Percentiles rank a stretch among this genome's conserved stretches.
phyloP scores from a whole-genome alignment of 2,797 vertebrate species.

The Arctocebus calabarensis region DNA sequence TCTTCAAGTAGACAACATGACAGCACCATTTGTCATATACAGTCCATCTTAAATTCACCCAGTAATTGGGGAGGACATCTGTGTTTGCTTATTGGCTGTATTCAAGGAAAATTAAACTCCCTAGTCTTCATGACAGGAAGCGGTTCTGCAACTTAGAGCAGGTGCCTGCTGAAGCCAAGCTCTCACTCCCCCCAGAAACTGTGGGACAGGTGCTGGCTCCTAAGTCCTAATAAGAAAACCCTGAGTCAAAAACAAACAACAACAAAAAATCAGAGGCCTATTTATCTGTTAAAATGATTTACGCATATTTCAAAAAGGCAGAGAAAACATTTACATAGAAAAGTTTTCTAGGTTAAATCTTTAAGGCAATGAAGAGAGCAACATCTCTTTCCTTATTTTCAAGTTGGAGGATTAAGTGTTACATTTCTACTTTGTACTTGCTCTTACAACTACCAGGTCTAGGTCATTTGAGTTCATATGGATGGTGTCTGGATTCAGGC shows the following conservation, averaged over 20 bases:
- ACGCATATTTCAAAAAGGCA: too few relatives aligned
- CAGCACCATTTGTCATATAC: neutral
- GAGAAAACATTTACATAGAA: too few relatives aligned
- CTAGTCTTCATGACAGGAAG: neutral
- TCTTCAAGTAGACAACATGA: neutral
- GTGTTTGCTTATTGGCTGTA: neutral
- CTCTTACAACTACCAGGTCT: too few relatives aligned
- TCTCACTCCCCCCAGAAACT: neutral
- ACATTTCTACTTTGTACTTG: too few relatives aligned
- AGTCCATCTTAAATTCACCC: neutral
- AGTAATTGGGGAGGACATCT: neutral
- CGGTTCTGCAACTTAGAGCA: neutral
- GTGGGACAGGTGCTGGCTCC: too few relatives aligned
- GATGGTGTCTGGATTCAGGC: too few relatives aligned
- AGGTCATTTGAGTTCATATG: too few relatives aligned
- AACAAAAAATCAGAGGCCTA: neutral
- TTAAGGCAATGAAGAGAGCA: too few relatives aligned
- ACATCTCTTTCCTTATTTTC: too few relatives aligned
- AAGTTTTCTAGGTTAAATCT: too few relatives aligned
- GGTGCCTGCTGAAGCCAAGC: neutral
- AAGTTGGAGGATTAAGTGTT: too few relatives aligned
- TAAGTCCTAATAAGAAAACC: neutral
- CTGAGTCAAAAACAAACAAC: neutral
- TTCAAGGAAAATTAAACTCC: neutral
- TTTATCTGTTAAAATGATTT: neutral